phyloP scores from a whole-genome alignment of 2,888 invertebrate genomes.

The Orthonychiurus folsomi region DNA sequence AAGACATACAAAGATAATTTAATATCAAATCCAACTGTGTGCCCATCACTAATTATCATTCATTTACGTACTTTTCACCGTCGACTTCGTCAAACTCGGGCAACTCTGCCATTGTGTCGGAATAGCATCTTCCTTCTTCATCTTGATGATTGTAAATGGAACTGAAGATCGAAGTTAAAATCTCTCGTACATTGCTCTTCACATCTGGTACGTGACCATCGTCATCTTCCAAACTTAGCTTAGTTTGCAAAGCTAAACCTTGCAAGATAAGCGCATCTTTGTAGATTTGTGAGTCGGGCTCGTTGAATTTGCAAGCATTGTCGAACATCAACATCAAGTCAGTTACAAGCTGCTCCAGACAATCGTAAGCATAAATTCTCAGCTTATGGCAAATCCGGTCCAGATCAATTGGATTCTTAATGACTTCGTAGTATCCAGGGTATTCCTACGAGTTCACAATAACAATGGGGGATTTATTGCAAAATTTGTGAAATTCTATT shows the following conservation, averaged over 20 bases:
- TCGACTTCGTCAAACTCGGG: constrained; percentile 75
- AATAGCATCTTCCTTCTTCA: constrained; percentile 90
- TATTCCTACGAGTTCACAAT: constrained; percentile 57
- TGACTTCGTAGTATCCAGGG: constrained; percentile 95
- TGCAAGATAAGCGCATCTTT: constrained; percentile 92
- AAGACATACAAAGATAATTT: neutral
- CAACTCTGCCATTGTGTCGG: constrained; percentile 89
- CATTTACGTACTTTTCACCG: constrained; percentile 53
- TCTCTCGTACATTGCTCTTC: constrained; percentile 76
- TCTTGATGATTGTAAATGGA: constrained; percentile 93
- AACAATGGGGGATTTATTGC: constrained; percentile 20
- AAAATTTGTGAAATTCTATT: neutral
- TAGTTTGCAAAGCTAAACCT: constrained; percentile 82
- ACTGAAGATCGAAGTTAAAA: constrained; percentile 82
- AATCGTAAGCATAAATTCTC: constrained; percentile 64
- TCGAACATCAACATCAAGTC: constrained; percentile 91
- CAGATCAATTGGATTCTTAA: constrained; percentile 93
- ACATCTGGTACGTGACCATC: constrained; percentile 85
- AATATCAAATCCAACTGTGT: no score
- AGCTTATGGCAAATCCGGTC: constrained; percentile 82
- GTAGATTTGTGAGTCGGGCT: constrained; percentile 89
- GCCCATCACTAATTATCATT: no score
- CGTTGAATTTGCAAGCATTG: constrained; percentile 95
- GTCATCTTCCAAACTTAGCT: constrained; percentile 71
- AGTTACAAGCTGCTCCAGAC: constrained; percentile 73